These are phyloP conservation scores for Campylomormyrus numenius DNA, from an alignment of 2,113 vertebrate genomes.

Conservation along the genomic window DNA sequence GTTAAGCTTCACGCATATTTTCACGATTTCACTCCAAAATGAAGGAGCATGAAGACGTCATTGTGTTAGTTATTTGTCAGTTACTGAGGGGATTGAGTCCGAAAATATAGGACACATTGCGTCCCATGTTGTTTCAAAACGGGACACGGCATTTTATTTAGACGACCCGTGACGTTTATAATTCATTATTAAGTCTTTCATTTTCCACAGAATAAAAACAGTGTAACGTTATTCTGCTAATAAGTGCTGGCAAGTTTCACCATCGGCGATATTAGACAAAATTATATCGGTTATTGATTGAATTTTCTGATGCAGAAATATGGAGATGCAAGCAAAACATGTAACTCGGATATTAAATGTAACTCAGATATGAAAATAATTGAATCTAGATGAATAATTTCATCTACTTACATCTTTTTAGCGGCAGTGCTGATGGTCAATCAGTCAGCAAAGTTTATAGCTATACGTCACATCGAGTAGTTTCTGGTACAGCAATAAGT, in stretches of 20 bases:
- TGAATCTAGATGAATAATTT: no score
- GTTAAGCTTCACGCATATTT: neutral
- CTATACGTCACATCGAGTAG: neutral
- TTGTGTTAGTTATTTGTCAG: neutral
- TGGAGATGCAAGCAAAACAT: neutral
- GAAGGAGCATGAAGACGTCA: neutral
- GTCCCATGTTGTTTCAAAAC: neutral
- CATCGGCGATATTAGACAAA: neutral
- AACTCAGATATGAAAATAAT: no score
- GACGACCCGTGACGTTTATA: neutral
- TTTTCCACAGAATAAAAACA: neutral
- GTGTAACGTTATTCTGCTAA: neutral
- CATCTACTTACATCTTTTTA: neutral
- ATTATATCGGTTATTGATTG: neutral
- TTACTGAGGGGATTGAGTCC: neutral
- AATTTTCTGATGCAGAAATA: neutral
- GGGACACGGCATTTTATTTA: neutral
- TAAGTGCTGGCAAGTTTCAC: neutral
- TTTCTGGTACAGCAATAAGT: neutral
- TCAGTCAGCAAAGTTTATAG: neutral
- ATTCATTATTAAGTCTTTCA: neutral
- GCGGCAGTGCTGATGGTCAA: neutral
- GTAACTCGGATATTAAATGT: no score
- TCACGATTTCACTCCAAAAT: neutral
- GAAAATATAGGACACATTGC: neutral